phyloP scores from a whole-genome alignment of 2,113 vertebrate genomes.

The Upupa epops region DNA sequence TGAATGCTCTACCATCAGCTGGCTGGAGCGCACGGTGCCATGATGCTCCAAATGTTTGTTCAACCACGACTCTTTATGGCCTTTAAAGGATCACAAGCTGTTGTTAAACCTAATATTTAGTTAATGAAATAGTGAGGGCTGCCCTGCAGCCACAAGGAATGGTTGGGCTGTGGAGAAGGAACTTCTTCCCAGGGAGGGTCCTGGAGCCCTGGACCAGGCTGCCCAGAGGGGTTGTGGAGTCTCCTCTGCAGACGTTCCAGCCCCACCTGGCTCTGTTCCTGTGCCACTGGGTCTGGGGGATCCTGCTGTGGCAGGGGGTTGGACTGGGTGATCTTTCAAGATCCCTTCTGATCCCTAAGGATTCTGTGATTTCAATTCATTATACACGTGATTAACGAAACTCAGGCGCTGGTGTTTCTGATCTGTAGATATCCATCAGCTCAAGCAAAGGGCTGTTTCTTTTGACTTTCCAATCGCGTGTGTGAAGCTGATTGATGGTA shows the following conservation, averaged over 20 bases:
- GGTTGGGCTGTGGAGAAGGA: background rate
- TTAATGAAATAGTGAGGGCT: background rate
- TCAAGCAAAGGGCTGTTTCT: background rate
- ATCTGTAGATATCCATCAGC: background rate
- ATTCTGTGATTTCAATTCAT: background rate
- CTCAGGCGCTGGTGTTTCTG: background rate
- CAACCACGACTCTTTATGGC: background rate
- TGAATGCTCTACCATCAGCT: background rate
- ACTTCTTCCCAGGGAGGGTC: too few relatives aligned
- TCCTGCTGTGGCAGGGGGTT: too few relatives aligned
- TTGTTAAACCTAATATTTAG: background rate
- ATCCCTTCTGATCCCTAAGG: too few relatives aligned
- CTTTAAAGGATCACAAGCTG: background rate
- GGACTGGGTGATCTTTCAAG: too few relatives aligned
- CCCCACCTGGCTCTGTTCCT: too few relatives aligned
- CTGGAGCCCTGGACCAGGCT: too few relatives aligned
- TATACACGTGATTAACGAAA: background rate
- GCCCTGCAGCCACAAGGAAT: background rate
- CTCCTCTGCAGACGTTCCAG: too few relatives aligned
- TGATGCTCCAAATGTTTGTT: background rate
- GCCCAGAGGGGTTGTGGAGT: too few relatives aligned
- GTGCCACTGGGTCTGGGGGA: too few relatives aligned
- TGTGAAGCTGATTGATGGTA: background rate
- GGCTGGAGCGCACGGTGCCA: too few relatives aligned
- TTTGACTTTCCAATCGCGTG: background rate